Base-by-base conservation (phyloP, 2,888 invertebrate genomes). In the Exephanes ischioxanthus region DNA sequence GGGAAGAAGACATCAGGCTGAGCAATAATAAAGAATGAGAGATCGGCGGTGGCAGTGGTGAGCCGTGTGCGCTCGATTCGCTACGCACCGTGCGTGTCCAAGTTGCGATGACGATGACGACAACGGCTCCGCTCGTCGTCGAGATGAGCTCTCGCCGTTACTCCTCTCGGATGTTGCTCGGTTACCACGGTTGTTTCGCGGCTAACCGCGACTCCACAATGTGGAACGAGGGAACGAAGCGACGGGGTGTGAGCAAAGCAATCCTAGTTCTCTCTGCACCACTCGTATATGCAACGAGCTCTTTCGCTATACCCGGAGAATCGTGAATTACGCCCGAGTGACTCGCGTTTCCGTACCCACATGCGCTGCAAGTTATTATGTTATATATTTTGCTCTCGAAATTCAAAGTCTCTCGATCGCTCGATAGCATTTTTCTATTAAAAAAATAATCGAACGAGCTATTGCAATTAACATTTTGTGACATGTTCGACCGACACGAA, bases 101-200 rank as follows among this genome's bases (percentile, higher is more conserved):
- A 55, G 55, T 45, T 6, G 45, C 33, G 45, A 61, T 45, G 58
- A 75, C 22, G 66, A 76, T 51, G 30, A 66, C 76, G 66, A 51
- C 30, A 51, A 53, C 53, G 53, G 33, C 51, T 33, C n/a, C 63
- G 33, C 5, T 48, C 63, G 51, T 37, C 51, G 45, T 26, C 19
- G 51, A 66, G 76, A 76, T 66, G 66, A 51, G 51, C 41, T 82
- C 75, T 75, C 75, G 48, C 72, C 48, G 55, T 84, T 70, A 19
- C 68, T 76, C 61, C 26, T 63, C 68, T 55, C 72, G 83, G 86
- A 88, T 88, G 86, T 89, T 88, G 79, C 86, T 78, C 73, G 78
- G 78, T 85, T 85, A 78, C 78, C 85, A 81, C 85, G 81, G 85
- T 78, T 85, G 85, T 85, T 81, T 79, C 73, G 81, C 70, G 85